Evolutionary conservation across 2,797 vertebrate genomes (phyloP).

Genomic region (Peromyscus attwateri): DNA sequence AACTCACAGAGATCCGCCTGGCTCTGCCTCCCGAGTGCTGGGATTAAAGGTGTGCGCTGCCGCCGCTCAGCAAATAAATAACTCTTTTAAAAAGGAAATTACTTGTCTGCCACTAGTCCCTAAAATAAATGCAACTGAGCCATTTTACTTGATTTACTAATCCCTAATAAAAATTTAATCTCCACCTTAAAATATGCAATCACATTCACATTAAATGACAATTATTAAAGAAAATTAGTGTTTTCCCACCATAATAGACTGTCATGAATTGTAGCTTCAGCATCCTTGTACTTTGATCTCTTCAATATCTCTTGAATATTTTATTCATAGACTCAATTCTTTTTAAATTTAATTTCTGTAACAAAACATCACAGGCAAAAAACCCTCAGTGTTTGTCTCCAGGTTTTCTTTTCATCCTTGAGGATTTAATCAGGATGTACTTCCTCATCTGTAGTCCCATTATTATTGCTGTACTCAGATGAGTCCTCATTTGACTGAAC

Average conservation of each 20-base stretch:
- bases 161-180: neutral
- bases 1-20: too few species aligned
- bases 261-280: constrained; percentile 13
- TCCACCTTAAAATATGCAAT: neutral
- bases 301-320: constrained; percentile 15
- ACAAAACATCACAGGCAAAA: neutral
- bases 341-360: constrained; percentile 4
- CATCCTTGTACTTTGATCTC: neutral
- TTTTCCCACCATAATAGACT: constrained; percentile 1
- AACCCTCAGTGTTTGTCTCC: neutral
- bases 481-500: neutral
- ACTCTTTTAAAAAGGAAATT: constrained; percentile 38
- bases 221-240: constrained; percentile 11
- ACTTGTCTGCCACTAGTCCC: neutral
- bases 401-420: constrained; percentile 4
- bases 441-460: neutral
- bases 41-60: too few species aligned
- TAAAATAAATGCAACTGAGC: constrained; percentile 40
- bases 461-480: neutral
- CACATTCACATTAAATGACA: neutral
- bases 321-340: constrained; percentile 49
- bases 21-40: too few species aligned
- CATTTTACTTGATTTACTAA: neutral
- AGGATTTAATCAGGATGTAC: neutral
- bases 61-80: neutral